Evolutionary conservation across 2,113 vertebrate genomes (phyloP), one percentile per base, ranked within the genome.

Genomic region (Leiothrix lutea): DNA sequence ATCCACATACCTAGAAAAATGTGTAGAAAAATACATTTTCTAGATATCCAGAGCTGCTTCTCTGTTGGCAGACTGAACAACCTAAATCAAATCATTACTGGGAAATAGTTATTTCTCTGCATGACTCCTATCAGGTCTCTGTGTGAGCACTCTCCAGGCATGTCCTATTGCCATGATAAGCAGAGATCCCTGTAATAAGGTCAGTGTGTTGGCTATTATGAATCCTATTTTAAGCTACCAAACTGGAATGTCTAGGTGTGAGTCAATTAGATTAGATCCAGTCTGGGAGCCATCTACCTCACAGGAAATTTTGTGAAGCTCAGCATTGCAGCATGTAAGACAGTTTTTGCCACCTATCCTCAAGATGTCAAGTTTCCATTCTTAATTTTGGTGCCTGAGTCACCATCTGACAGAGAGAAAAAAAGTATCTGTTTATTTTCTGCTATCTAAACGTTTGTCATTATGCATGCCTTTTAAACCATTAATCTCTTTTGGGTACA

Each of bases 381-480:
- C 48, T 58, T 78, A 80, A 36, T 80, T 94, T 72, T 82, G 42
- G 57, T 8, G 5, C 21, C 16, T 64, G 25, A 53, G 14, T 65
- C 28, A 80, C n/a, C 6, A 50, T 48, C 31, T 66, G 38, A 64
- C 13, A 75, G 22, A 60, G 20, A 89, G 13, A 51, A 94, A 88
- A 81, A 72, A 92, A 56, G 19, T 28, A 84, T 66, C 64, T 84
- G 48, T 75, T 93, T 40, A 24, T 94, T 93, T 92, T 96, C 66
- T 31, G 61, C 51, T 57, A 57, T 83, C 51, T 95, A 95, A 97
- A 95, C 22, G 64, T 85, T 96, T 94, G 4, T 14, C 12, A 65
- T 23, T 95, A 71, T 94, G 84, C 92, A 72, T 89, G 54, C 21
- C 24, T 97, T 94, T 89, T 75, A 53, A 94, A 97, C 86, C 25